Evolutionary conservation across 2,888 invertebrate species (phyloP), one percentile per base, ranked within the genome.

Genomic region (Nebria salina): DNA sequence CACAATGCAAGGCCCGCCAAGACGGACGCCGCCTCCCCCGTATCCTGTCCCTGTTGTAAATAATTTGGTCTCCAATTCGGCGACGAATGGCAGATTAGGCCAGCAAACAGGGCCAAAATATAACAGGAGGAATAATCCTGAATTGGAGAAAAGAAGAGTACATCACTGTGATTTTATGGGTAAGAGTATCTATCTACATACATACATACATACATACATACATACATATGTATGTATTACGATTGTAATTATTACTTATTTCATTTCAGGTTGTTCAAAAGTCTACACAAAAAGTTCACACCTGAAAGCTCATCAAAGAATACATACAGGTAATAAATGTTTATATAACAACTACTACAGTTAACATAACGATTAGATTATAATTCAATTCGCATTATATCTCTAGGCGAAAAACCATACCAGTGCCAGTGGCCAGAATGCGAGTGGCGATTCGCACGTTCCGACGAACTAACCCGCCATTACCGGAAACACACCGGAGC

Each of bases 231-330:
- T n/a, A n/a, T 20, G 20, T 20, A 20, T 20, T 20, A 20, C 20
- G 20, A 20, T 20, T 20, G 20, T 20, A 20, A 20, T 20, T 20
- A 20, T 20, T 20, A 20, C 20, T 86, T 84, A 83, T 92, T 3
- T 20, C 20, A 20, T 20, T 93, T 82, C 92, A 97, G 98, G 97
- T 89, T 98, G 98, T 91, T 93, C 95, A 86, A 98, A 98, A 92
- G 98, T 98, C 84, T 98, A 98, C 91, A 98, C 98, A 85, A 98
- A 98, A 92, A 98, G 98, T 91, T 98, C 98, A 86, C 98, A 98
- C 90, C 92, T 98, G 85, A 98, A 98, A 91, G 98, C 98, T 84
- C 98, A 98, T 90, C 98, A 98, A 90, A 93, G 98, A 90, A 98
- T 98, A 90, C 98, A 98, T 88, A 98, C 98, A 91, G 98, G 98